Percentiles rank a stretch among this genome's conserved stretches.
phyloP scores from a whole-genome alignment of 2,113 vertebrate genomes.

The Aramus guarauna region DNA sequence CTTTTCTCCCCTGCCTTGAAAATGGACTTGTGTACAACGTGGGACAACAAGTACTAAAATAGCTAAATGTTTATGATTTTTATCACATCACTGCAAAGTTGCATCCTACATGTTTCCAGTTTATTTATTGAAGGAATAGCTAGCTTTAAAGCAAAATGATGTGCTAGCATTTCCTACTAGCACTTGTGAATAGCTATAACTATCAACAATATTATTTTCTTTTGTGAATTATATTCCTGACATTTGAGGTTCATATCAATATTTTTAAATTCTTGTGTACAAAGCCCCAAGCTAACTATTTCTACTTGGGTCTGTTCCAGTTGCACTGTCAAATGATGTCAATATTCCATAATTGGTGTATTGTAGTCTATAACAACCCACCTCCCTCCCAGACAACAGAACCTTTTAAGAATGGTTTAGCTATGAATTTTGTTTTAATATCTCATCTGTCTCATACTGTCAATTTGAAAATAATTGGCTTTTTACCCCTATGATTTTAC shows the following conservation, averaged over 20 bases:
- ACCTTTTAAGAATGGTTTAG: not conserved
- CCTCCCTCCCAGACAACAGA: not conserved
- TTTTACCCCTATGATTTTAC: not conserved
- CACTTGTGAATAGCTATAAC: not conserved
- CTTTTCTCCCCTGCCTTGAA: not conserved
- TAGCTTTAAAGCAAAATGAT: not conserved
- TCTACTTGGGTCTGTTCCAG: not conserved
- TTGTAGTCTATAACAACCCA: not conserved
- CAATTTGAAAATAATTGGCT: not conserved
- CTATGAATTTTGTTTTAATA: not conserved
- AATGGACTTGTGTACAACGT: not conserved
- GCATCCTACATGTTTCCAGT: not conserved
- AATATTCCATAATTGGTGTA: not conserved
- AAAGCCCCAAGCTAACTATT: not conserved
- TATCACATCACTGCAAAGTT: not conserved
- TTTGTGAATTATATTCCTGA: not conserved
- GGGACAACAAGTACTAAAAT: not conserved
- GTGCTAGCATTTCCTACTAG: not conserved
- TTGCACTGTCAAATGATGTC: not conserved
- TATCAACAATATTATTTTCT: not conserved
- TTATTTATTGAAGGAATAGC: not conserved
- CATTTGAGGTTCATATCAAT: not conserved
- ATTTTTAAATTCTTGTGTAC: not conserved
- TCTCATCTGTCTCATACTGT: not conserved
- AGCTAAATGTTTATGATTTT: not conserved